These are phyloP conservation scores for Aepyceros melampus DNA, from an alignment of 2,113 vertebrate genomes.

Conservation along the genomic window DNA sequence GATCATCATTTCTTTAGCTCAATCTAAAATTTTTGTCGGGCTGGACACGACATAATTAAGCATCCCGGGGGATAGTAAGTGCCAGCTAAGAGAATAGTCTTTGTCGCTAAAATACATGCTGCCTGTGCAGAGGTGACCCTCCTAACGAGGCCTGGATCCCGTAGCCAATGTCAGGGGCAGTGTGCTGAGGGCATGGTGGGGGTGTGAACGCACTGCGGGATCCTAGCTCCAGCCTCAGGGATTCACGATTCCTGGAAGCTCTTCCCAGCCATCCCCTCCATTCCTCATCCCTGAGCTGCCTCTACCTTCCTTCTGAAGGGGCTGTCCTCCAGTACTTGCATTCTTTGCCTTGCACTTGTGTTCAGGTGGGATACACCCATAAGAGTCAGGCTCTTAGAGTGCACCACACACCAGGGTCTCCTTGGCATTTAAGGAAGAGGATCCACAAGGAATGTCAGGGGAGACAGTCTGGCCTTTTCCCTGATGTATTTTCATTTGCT, in stretches of 20 bases:
- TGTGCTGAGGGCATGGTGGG: neutral
- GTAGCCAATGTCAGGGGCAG: rapidly evolving
- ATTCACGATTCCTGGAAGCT: neutral
- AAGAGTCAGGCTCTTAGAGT: neutral
- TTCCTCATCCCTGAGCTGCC: neutral
- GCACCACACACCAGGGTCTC: neutral
- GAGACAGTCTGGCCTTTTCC: neutral
- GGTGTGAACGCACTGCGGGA: neutral
- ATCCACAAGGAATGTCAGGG: neutral
- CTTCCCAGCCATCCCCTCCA: neutral
- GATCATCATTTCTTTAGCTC: neutral
- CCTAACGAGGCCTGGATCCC: neutral
- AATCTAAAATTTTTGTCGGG: neutral
- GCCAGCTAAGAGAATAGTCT: neutral
- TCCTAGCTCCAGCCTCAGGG: neutral
- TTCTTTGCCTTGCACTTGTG: neutral
- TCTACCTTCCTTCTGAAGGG: neutral
- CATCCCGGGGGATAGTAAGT: neutral
- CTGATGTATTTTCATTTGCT: neutral
- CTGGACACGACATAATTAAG: neutral
- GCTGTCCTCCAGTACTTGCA: neutral
- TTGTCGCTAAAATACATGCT: neutral
- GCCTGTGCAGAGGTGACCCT: neutral
- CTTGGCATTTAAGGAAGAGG: neutral
- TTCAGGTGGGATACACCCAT: neutral